Base-by-base conservation (phyloP, 2,797 vertebrate genomes). In the Rhynchotus rufescens region DNA sequence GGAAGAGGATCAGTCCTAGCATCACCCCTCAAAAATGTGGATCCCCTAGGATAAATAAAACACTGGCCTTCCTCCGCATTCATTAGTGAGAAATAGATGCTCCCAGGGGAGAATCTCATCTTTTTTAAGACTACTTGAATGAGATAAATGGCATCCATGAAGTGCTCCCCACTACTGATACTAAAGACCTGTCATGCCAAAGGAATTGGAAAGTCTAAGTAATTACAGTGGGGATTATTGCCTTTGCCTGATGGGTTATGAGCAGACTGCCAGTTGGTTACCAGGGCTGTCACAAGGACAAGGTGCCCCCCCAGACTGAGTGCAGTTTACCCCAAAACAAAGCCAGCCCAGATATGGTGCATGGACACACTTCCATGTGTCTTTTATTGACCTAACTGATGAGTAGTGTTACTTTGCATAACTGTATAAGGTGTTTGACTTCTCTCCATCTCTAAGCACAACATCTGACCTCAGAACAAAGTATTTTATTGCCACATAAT, bases 401-500 rank as follows among this genome's bases (percentile, higher is more conserved):
- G 65, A 54, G 12, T 22, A 59, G 2, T 4, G 28, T 22, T 72
- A 14, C 34, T 52, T 59, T 52, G 14, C 15, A 7, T 23, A 20
- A 22, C 52, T 60, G 30, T 20, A 8, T 30, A 12, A 49, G 1
- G 3, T 38, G 14, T 17, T n/a, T n/a, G 54, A 49, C n/a, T 67
- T 49, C 23, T 47, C 22, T 30, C 14, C 76, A 28, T 71, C 91
- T 75, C 51, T 64, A 62, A 61, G 26, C 15, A 51, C 12, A 73
- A 14, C 26, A 10, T 54, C 44, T 84, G 59, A 34, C 9, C 38
- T 77, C 30, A 93, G 32, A 56, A 94, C 28, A 90, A 61, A 68
- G 52, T 42, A 2, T 11, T 78, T 17, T 84, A 62, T 89, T 74
- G 86, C 15, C 17, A 34, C 66, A 67, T 77, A 67, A 79, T 91